Evolutionary conservation across 2,888 invertebrate genomes (phyloP), one percentile per base, ranked within the genome.

Genomic region (Nymphalis c-album): DNA sequence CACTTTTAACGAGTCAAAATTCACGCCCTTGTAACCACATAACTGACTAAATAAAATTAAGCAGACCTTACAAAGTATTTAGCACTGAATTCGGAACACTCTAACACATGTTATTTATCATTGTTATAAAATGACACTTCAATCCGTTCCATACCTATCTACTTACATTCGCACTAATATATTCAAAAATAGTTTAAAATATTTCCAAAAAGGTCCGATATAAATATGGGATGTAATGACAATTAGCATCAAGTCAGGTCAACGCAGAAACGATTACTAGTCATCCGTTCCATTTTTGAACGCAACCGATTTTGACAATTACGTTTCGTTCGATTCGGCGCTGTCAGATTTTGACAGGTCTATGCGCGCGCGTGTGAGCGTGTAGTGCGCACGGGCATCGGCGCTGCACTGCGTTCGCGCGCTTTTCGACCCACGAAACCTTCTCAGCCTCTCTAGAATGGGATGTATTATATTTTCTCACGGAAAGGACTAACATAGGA

Each of bases 331-430:
- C 53, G 53, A 55, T 64, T 80, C 83, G 86, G 82, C 84, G 80
- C 81, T 84, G 87, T 85, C 80, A 81, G 85, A 73, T 72, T 81
- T 82, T 85, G 87, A 85, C 85, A 85, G 86, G 31, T 55, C 17
- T 55, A 76, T 80, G 74, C 81, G 85, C 86, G 84, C 83, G 81
- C 84, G 84, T 86, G 80, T 85, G 84, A 86, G 86, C 91, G 91
- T 91, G 91, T 88, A 83, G 71, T 85, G 90, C 90, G 91, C 90
- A 80, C 91, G 90, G 81, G 85, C 85, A 84, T 85, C 90, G 85
- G 87, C 90, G 86, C 88, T 82, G 85, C 86, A 92, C 92, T 92
- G 91, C 87, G 87, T 91, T 91, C 90, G 90, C 92, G 91, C 91
- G 91, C 91, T 91, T 91, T 92, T 90, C 86, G 81, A 85, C 85